A percentile compares a stretch with the other conserved stretches of the same genome.
phyloP scores from a whole-genome alignment of 2,888 invertebrate genomes.

The Phytoseiulus persimilis region DNA sequence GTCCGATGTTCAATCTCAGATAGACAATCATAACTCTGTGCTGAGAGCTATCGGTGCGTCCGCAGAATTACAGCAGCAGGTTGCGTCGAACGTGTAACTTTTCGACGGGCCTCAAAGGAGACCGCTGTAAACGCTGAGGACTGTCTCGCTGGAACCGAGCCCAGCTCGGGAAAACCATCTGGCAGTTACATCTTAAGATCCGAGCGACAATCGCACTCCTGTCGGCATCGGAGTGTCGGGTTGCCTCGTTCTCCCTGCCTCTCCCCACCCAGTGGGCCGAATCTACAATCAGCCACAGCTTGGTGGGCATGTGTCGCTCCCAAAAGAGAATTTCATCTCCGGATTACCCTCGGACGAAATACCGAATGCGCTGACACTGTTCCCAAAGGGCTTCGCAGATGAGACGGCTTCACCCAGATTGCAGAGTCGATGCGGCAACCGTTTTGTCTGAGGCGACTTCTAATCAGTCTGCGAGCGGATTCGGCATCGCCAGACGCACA shows the following conservation, averaged over 20 bases:
- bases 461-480: no score
- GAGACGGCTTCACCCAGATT: not conserved
- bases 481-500: no score
- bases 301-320: not conserved
- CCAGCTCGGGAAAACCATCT: not conserved
- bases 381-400: not conserved
- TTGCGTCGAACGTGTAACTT: not conserved
- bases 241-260: not conserved
- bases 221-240: not conserved
- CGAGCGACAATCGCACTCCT: not conserved
- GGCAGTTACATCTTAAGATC: not conserved
- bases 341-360: not conserved
- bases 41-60: not conserved
- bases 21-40: not conserved
- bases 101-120: not conserved
- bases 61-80: not conserved
- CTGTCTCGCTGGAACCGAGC: not conserved
- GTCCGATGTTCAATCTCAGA: constrained; percentile 37
- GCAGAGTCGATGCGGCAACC: not conserved
- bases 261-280: not conserved
- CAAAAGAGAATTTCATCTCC: not conserved
- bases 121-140: no score
- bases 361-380: not conserved
- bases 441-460: no score
- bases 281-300: not conserved